These are phyloP conservation scores for Drosophila carrolli DNA, from an alignment of 1,140 invertebrate species.

Conservation along the genomic window DNA sequence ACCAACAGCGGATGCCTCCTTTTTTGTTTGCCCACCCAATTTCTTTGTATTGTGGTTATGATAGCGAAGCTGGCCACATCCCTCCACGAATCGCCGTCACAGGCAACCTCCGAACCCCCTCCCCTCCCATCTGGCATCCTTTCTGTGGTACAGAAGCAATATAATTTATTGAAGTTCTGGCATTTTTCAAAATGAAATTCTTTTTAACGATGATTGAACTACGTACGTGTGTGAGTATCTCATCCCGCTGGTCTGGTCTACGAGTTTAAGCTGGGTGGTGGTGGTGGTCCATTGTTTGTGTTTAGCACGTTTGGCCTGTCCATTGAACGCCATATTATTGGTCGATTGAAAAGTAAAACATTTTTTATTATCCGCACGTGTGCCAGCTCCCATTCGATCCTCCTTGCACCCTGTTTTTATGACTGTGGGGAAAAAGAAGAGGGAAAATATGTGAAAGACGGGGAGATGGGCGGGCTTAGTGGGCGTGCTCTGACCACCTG, in stretches of 20 bases:
- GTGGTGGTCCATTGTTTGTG: conserved; percentile 54
- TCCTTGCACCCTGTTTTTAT: conserved; percentile 49
- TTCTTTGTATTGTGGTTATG: conserved; percentile 78
- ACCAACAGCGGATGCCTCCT: conserved; percentile 28
- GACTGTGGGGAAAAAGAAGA: conserved; percentile 48
- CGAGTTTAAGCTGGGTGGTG: background rate
- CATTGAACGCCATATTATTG: conserved; percentile 81
- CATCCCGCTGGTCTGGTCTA: conserved; percentile 3
- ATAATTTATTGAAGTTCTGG: conserved; percentile 81
- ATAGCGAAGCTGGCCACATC: conserved; percentile 59
- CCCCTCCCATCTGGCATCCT: background rate
- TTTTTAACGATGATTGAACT: conserved; percentile 80
- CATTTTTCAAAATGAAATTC: conserved; percentile 83
- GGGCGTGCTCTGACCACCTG: conserved; percentile 61
- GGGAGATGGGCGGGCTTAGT: conserved; percentile 15
- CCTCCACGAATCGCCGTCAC: conserved; percentile 2
- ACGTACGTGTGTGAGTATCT: conserved; percentile 47
- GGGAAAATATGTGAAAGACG: conserved; percentile 50
- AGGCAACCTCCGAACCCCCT: background rate
- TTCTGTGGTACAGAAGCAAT: conserved; percentile 53
- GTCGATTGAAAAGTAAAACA: conserved; percentile 83
- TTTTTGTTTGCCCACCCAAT: conserved; percentile 26
- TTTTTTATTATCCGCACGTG: conserved; percentile 81
- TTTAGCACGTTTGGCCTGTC: conserved; percentile 73
- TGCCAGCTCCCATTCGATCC: conserved; percentile 54